Evolutionary conservation across 2,888 invertebrate species (phyloP).

Genomic region (Parascotia fuliginaria): DNA sequence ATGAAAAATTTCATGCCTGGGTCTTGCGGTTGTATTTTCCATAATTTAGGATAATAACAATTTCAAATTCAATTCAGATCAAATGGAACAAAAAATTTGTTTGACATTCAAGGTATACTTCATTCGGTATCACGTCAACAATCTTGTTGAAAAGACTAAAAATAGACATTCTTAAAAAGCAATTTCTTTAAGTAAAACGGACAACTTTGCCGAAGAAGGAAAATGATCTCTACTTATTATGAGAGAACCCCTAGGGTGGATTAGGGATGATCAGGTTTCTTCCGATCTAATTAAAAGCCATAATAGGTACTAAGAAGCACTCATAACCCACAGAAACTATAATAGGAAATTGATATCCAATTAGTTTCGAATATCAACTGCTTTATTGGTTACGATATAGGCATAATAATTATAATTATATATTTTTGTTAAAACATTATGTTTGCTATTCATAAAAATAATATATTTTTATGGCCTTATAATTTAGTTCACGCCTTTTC

Average conservation of each 20-base stretch:
- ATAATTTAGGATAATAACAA: no score
- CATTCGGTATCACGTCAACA: neutral
- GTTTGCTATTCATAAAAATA: no score
- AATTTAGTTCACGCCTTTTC: no score
- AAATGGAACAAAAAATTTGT: no score
- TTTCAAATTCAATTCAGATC: no score
- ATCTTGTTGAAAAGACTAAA: neutral
- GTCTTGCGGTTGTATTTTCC: no score
- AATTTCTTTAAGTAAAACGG: neutral
- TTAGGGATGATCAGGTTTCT: neutral
- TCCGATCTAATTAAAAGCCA: neutral
- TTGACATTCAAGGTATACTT: no score
- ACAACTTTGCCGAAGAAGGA: neutral
- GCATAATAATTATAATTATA: neutral
- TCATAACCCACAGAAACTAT: slow-evolving; percentile 5
- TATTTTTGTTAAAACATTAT: neutral
- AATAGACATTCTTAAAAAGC: neutral
- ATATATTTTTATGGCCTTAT: no score
- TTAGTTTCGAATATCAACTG: slow-evolving; percentile 14
- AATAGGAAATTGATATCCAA: slow-evolving; percentile 18
- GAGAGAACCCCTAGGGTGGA: neutral
- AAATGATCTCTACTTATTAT: neutral
- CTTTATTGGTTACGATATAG: neutral
- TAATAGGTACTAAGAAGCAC: slow-evolving; percentile 1
- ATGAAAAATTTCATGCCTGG: no score